Percentiles rank a stretch among this genome's conserved stretches.
Conservation (phyloP, 2,888 invertebrate species). For the Argynnis bischoffii region DNA sequence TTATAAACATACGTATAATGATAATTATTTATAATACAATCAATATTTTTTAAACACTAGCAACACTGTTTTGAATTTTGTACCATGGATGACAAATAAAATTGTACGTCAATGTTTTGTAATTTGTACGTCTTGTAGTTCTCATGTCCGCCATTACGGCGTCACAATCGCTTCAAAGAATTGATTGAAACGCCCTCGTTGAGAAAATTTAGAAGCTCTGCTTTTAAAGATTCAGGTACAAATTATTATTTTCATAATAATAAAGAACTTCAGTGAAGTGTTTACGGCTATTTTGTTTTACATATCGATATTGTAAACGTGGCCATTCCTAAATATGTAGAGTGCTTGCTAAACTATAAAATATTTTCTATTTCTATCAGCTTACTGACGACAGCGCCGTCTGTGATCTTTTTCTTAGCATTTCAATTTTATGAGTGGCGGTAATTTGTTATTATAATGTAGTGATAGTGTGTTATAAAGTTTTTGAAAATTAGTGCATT, state of each 20-base stretch:
- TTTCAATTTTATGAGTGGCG: constrained; percentile 55
- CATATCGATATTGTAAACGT: constrained; percentile 19
- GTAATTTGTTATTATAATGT: constrained; percentile 52
- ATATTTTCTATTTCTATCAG: constrained; percentile 37
- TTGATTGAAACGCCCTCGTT: constrained; percentile 76
- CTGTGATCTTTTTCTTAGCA: constrained; percentile 54
- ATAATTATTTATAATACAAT: no score
- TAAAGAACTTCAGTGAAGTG: constrained; percentile 14
- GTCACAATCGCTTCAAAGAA: constrained; percentile 64
- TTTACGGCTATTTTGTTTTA: neutral
- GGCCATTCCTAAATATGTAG: constrained; percentile 14
- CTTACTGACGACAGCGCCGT: constrained; percentile 73
- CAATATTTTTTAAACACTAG: neutral
- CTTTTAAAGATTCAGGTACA: constrained; percentile 44
- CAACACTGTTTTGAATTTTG: constrained; percentile 5
- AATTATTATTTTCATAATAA: constrained; percentile 31
- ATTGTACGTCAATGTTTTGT: no score
- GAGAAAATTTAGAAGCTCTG: constrained; percentile 64
- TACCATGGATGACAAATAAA: no score
- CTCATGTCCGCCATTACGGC: constrained; percentile 65
- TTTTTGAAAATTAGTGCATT: constrained; percentile 31
- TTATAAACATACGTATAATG: no score
- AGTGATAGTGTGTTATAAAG: constrained; percentile 32
- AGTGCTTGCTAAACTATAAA: constrained; percentile 17
- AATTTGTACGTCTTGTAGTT: constrained; percentile 29